A percentile compares a stretch with the other conserved stretches of the same genome.
Evolutionary conservation across 2,888 invertebrate species (phyloP).

Genomic region (Philopedon plagiatum): DNA sequence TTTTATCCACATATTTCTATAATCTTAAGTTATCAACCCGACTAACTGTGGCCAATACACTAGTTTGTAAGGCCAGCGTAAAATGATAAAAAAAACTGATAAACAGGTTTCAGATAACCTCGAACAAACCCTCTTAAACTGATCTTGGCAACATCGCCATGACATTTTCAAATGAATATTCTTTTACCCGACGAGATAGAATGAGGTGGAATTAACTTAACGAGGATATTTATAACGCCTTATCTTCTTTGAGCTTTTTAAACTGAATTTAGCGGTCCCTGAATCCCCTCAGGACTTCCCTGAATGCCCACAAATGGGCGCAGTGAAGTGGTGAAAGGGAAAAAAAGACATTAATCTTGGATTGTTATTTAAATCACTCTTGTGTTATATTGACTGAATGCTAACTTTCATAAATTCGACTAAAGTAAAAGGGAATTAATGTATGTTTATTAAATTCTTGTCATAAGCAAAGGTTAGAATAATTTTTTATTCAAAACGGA

Average conservation of each 20-base stretch:
- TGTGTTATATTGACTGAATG: background rate
- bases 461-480: no score
- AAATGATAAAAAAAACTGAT: no score
- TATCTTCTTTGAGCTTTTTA: constrained; percentile 66
- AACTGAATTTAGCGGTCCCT: constrained; percentile 63
- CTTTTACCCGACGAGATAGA: constrained; percentile 26
- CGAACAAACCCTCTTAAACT: no score
- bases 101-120: no score
- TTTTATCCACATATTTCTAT: no score
- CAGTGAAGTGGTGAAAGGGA: constrained; percentile 35
- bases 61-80: no score
- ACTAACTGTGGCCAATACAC: no score
- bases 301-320: constrained; percentile 23
- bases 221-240: constrained; percentile 67
- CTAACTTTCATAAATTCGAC: background rate
- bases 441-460: no score
- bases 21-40: no score
- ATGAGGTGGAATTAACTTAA: constrained; percentile 63
- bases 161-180: constrained; percentile 19
- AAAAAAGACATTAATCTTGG: constrained; percentile 39
- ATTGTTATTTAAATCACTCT: constrained; percentile 32
- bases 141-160: background rate
- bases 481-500: no score
- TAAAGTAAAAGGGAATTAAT: no score
- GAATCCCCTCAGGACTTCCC: constrained; percentile 26